phyloP scores from a whole-genome alignment of 2,888 invertebrate species.

The Bimastos eiseni region DNA sequence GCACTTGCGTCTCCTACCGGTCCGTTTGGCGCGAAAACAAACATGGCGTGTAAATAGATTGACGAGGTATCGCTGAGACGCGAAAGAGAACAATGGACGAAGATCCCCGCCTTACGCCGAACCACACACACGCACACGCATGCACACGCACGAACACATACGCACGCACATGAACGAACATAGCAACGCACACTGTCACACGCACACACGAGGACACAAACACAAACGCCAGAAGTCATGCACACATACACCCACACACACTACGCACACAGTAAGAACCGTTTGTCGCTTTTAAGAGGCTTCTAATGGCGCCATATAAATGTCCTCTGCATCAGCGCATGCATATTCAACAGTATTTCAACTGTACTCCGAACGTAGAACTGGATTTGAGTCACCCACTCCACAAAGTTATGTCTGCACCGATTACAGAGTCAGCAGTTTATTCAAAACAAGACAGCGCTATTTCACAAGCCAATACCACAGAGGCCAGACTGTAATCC shows the following conservation, averaged over 20 bases:
- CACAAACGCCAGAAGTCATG: background rate
- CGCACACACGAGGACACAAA: background rate
- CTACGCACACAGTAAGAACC: background rate
- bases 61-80: background rate
- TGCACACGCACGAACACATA: background rate
- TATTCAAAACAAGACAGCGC: too few relatives aligned
- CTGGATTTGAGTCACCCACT: too few relatives aligned
- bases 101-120: background rate
- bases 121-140: background rate
- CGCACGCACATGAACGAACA: background rate
- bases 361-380: too few relatives aligned
- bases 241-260: background rate
- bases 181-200: background rate
- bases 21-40: conserved; percentile 24
- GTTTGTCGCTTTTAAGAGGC: background rate
- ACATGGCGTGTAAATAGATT: conserved; percentile 21
- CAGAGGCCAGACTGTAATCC: too few relatives aligned
- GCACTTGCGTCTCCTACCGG: background rate
- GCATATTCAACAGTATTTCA: too few relatives aligned
- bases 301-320: background rate
- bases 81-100: conserved; percentile 4
- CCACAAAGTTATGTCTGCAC: too few relatives aligned
- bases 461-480: too few relatives aligned
- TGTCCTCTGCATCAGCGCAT: background rate
- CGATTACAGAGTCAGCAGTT: too few relatives aligned